Evolutionary conservation across 2,888 invertebrate species (phyloP).

Genomic region (Noctuana brunneofusca): DNA sequence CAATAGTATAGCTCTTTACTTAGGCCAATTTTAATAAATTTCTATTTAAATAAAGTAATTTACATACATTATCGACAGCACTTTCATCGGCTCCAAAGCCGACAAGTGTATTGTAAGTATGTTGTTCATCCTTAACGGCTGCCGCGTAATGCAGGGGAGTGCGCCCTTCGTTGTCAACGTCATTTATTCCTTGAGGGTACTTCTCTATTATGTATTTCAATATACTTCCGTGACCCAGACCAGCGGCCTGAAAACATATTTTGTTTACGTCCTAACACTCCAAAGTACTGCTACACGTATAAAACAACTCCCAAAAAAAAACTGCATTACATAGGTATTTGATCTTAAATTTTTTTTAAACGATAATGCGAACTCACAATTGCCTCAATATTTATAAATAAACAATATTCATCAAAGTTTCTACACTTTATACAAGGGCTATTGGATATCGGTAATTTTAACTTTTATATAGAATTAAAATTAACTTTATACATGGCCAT

Average conservation of each 20-base stretch:
- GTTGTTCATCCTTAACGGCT: slow-evolving; percentile 88
- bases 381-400: too few species aligned
- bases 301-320: too few species aligned
- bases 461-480: too few species aligned
- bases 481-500: too few species aligned
- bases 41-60: background rate
- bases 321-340: too few species aligned
- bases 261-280: background rate
- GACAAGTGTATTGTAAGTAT: slow-evolving; percentile 90
- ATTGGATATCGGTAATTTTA: too few species aligned
- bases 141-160: slow-evolving; percentile 95
- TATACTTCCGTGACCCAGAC: slow-evolving; percentile 89
- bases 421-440: too few species aligned
- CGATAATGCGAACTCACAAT: too few species aligned
- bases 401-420: too few species aligned
- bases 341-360: too few species aligned
- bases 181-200: slow-evolving; percentile 86
- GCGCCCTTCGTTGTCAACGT: slow-evolving; percentile 91
- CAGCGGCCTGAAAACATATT: slow-evolving; percentile 85
- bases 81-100: slow-evolving; percentile 93
- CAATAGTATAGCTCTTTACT: too few species aligned
- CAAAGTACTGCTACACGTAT: too few species aligned
- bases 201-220: slow-evolving; percentile 87
- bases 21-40: background rate
- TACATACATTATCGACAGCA: slow-evolving; percentile 90